Evolutionary conservation across 1,140 invertebrate species (phyloP).

Genomic region (Zaprionus gabonicus): DNA sequence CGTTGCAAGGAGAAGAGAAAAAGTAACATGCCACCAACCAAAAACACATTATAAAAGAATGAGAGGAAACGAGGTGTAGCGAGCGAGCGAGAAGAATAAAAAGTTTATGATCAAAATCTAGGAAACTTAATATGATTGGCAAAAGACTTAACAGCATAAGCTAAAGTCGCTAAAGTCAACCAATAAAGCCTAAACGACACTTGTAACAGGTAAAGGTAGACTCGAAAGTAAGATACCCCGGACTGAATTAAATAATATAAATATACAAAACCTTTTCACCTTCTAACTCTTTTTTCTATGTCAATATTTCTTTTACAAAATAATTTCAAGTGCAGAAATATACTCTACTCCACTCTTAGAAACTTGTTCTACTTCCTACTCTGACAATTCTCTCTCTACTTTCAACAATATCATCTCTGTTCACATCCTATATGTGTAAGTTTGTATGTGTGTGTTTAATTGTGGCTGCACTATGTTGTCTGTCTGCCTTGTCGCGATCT

Average conservation of each 20-base stretch:
- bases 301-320: too few relatives aligned
- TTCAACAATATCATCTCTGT: slow-evolving; percentile 28
- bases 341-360: slow-evolving; percentile 11
- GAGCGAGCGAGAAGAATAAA: not conserved
- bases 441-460: slow-evolving; percentile 5
- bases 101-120: not conserved
- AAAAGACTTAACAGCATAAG: not conserved
- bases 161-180: too few relatives aligned
- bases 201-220: not conserved
- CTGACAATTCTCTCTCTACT: not conserved
- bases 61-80: not conserved
- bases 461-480: slow-evolving; percentile 7
- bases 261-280: too few relatives aligned
- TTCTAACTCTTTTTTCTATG: too few relatives aligned
- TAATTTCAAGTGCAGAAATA: slow-evolving; percentile 1
- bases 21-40: not conserved
- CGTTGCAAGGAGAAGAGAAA: not conserved
- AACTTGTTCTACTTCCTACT: slow-evolving; percentile 35
- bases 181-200: too few relatives aligned
- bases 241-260: not conserved
- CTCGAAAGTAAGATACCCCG: not conserved
- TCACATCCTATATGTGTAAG: slow-evolving; percentile 3
- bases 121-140: not conserved
- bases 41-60: not conserved
- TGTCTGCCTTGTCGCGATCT: slow-evolving; percentile 35